A percentile compares a stretch with the other conserved stretches of the same genome.
Conservation (phyloP, 2,113 vertebrate genomes). For the Xiphophorus hellerii region DNA sequence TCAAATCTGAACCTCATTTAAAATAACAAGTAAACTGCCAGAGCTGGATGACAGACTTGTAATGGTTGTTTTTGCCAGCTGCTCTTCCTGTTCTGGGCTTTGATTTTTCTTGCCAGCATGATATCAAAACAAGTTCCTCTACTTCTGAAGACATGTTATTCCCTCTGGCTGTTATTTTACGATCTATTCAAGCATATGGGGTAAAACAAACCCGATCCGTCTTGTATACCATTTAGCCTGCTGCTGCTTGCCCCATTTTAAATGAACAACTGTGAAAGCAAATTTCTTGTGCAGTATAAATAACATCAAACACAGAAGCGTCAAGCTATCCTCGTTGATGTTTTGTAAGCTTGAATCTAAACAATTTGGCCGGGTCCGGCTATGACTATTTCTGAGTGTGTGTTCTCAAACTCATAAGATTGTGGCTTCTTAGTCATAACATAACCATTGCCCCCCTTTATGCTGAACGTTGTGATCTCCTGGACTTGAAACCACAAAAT, state of each 20-base stretch:
- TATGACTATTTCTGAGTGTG: too few species aligned
- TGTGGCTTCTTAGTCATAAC: too few species aligned
- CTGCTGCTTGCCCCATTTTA: not conserved
- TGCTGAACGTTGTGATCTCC: too few species aligned
- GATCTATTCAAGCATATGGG: constrained; percentile 5
- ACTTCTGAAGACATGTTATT: not conserved
- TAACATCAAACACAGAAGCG: not conserved
- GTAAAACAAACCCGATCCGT: not conserved
- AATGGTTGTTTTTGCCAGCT: not conserved
- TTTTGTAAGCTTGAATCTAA: not conserved
- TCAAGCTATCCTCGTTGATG: not conserved
- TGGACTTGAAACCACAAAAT: too few species aligned
- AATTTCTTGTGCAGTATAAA: not conserved
- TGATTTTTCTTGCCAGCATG: not conserved
- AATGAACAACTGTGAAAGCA: not conserved
- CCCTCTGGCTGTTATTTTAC: not conserved
- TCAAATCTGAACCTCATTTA: not conserved
- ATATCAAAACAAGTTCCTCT: not conserved
- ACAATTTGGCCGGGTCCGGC: not conserved
- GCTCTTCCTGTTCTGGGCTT: not conserved
- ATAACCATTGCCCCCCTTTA: too few species aligned
- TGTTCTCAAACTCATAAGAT: not conserved
- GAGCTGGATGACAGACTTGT: constrained; percentile 1
- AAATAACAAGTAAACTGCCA: not conserved
- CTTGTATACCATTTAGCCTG: constrained; percentile 2